Evolutionary conservation across 1,140 invertebrate species (phyloP).

Genomic region (Melanaphis sacchari): DNA sequence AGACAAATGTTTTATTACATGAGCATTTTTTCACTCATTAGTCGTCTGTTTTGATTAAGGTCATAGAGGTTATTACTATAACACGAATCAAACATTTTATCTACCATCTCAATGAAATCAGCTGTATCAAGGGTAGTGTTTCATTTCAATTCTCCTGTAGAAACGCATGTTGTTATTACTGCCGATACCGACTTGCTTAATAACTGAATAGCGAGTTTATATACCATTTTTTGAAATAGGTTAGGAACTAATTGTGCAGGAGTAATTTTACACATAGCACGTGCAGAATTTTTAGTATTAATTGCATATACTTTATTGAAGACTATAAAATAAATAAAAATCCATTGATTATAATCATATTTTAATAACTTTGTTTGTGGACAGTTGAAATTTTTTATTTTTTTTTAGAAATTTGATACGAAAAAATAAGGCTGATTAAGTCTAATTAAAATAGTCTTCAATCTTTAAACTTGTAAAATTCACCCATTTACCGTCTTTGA

Average conservation of each 20-base stretch:
- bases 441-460: too few species aligned
- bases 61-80: neutral
- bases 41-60: neutral
- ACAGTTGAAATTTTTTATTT: too few species aligned
- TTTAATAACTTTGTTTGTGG: neutral
- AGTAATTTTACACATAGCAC: neutral
- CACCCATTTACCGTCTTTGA: too few species aligned
- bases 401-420: too few species aligned
- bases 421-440: too few species aligned
- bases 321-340: neutral
- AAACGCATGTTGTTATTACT: neutral
- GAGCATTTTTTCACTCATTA: neutral
- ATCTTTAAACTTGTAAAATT: too few species aligned
- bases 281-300: neutral
- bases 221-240: neutral
- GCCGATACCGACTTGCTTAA: neutral
- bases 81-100: neutral
- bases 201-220: neutral
- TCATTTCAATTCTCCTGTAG: neutral
- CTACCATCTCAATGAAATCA: neutral
- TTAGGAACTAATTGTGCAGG: neutral
- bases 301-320: neutral
- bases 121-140: neutral
- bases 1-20: neutral
- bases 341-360: too few species aligned